Conservation (phyloP, 2,888 invertebrate genomes). For the Tetramorium bicarinatum region DNA sequence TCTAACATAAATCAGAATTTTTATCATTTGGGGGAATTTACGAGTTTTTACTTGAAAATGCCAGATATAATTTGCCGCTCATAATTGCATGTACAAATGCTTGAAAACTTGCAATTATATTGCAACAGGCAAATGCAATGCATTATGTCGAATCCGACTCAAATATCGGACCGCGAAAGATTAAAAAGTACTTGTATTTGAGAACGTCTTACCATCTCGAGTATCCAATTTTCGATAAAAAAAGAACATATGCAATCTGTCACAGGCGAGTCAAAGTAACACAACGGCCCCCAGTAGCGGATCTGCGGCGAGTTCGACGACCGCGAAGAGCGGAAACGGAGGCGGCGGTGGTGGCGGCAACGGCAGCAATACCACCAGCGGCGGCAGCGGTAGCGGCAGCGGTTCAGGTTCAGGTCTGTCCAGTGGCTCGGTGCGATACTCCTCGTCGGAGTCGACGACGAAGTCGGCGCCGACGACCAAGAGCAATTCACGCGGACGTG, state of each 20-base stretch:
- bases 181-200: neutral
- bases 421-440: constrained; percentile 74
- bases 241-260: neutral
- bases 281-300: constrained; percentile 76
- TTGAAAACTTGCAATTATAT: neutral
- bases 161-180: neutral
- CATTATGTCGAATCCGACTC: neutral
- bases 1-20: neutral
- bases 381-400: neutral
- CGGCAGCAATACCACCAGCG: constrained; percentile 50
- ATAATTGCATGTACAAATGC: neutral
- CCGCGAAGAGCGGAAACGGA: constrained; percentile 81
- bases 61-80: neutral
- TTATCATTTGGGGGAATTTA: neutral
- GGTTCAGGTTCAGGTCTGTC: constrained; percentile 71
- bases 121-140: neutral
- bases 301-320: constrained; percentile 78
- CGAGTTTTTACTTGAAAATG: neutral
- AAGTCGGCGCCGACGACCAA: constrained; percentile 80
- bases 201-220: neutral
- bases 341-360: constrained; percentile 59
- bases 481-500: constrained; percentile 82
- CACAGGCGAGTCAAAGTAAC: constrained; percentile 79
- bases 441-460: constrained; percentile 78
- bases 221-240: neutral